Conservation (phyloP, 1,140 invertebrate species). For the Eueides isabella region DNA sequence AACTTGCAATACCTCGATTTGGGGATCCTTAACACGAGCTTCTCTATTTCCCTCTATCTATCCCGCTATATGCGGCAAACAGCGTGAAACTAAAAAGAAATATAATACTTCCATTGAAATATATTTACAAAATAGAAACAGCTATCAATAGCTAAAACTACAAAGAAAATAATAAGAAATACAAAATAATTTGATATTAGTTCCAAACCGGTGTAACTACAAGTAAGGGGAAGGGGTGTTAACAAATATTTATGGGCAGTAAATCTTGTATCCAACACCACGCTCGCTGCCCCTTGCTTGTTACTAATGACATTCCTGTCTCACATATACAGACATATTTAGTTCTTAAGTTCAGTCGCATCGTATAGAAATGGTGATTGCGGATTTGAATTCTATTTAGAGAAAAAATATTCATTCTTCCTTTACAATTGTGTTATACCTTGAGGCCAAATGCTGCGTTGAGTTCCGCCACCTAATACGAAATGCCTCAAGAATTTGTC, state of each 20-base stretch:
- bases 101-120: too few species aligned
- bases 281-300: background rate
- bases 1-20: too few species aligned
- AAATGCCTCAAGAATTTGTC: too few species aligned
- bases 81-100: too few species aligned
- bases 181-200: background rate
- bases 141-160: background rate
- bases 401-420: background rate
- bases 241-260: slow-evolving; percentile 17
- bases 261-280: slow-evolving; percentile 21
- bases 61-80: too few species aligned
- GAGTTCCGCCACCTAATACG: too few species aligned
- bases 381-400: background rate
- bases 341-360: background rate
- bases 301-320: slow-evolving; percentile 15
- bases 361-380: background rate
- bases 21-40: too few species aligned
- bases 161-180: background rate
- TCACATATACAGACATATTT: background rate
- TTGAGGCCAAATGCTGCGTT: too few species aligned
- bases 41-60: too few species aligned
- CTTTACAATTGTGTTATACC: too few species aligned
- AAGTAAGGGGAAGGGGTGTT: background rate
- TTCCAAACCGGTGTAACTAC: background rate
- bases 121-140: too few species aligned